Conservation (phyloP, 1,140 invertebrate species). For the Eubasilissa regina region DNA sequence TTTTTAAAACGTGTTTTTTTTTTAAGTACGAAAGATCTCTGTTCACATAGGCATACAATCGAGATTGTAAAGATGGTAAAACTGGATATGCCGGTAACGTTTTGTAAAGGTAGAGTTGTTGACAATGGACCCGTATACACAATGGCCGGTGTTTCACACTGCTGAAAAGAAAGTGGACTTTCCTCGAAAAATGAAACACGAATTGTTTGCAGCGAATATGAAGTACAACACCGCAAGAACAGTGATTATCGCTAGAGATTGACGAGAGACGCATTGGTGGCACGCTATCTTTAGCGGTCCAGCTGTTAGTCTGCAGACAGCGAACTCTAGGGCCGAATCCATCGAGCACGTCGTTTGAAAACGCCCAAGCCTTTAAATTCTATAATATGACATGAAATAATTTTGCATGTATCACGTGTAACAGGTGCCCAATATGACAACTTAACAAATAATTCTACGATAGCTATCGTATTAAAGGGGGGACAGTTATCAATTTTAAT, state of each 20-base stretch:
- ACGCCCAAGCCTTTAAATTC: too few relatives aligned
- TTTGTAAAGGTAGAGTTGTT: conserved; percentile 15
- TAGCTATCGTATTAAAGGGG: too few relatives aligned
- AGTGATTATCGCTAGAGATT: background rate
- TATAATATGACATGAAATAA: too few relatives aligned
- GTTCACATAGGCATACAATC: too few relatives aligned
- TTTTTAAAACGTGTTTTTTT: too few relatives aligned
- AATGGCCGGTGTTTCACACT: conserved; percentile 17
- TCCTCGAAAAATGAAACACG: background rate
- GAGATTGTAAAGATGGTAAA: background rate
- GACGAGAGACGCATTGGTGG: background rate
- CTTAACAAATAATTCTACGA: too few relatives aligned
- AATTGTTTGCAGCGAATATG: background rate
- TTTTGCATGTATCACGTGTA: too few relatives aligned
- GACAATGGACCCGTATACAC: conserved; percentile 4
- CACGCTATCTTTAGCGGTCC: background rate
- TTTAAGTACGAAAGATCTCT: too few relatives aligned
- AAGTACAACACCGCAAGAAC: background rate
- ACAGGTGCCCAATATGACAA: too few relatives aligned
- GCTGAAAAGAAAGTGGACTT: conserved; percentile 19
- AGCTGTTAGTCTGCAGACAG: background rate
- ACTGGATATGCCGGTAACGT: conserved; percentile 20
- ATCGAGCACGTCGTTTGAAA: too few relatives aligned
- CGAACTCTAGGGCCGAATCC: too few relatives aligned
- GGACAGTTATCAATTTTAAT: too few relatives aligned